These are phyloP conservation scores for Atrichornis clamosus DNA, from an alignment of 2,113 vertebrate species.

Conservation along the genomic window DNA sequence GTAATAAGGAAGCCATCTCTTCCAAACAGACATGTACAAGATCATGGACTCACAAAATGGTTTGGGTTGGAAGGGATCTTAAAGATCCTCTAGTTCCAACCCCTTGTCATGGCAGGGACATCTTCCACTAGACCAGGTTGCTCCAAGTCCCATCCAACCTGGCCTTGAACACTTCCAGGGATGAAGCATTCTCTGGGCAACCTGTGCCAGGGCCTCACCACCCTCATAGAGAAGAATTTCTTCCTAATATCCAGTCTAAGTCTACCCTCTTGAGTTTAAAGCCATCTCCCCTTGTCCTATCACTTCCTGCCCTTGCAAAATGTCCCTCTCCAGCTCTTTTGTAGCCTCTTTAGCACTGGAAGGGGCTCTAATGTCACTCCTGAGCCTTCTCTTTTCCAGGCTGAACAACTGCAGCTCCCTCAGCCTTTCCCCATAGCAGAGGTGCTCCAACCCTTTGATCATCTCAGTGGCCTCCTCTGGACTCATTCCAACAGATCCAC, in stretches of 20 bases:
- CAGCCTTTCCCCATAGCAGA: background rate
- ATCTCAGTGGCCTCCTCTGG: background rate
- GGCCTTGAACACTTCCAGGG: background rate
- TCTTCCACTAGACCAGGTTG: background rate
- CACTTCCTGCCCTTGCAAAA: background rate
- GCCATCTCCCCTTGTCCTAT: background rate
- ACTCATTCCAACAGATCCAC: background rate
- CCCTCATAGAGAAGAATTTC: background rate
- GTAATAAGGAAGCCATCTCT: background rate
- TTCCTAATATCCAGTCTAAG: background rate
- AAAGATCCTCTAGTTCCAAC: background rate
- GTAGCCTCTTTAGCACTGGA: background rate
- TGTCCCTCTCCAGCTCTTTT: background rate
- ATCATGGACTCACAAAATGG: background rate
- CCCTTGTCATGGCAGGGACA: background rate
- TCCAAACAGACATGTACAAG: background rate
- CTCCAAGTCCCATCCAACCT: background rate
- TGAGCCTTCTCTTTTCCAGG: background rate
- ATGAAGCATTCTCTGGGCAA: background rate
- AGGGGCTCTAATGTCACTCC: background rate
- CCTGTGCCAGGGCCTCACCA: background rate
- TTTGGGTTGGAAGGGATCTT: background rate
- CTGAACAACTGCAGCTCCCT: background rate
- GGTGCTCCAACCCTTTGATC: background rate
- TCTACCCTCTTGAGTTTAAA: background rate